phyloP scores from a whole-genome alignment of 2,888 invertebrate species.

The Mesopsocus fuscifrons region DNA sequence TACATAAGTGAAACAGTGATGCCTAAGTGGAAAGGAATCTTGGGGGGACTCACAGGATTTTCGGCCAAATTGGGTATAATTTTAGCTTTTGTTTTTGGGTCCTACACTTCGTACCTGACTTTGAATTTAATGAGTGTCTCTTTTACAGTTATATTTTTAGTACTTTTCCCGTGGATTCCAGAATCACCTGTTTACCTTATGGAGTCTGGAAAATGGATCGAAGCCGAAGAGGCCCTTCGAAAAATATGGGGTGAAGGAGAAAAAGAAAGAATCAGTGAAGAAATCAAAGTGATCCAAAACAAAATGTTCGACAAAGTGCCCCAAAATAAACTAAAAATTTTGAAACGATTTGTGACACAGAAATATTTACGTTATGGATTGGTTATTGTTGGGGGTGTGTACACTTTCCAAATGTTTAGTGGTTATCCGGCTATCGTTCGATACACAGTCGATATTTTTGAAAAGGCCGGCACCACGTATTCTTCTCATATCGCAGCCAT shows the following conservation, averaged over 20 bases:
- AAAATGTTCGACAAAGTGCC: too few relatives aligned
- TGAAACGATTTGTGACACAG: neutral
- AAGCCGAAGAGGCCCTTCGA: conserved; percentile 16
- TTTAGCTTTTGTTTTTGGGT: conserved; percentile 29
- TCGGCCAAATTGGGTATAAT: conserved; percentile 30
- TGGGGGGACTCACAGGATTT: conserved; percentile 34
- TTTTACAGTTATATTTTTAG: conserved; percentile 26
- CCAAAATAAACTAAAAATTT: too few relatives aligned
- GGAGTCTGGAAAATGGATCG: conserved; percentile 25
- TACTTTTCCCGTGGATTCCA: conserved; percentile 31
- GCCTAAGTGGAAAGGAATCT: conserved; percentile 29
- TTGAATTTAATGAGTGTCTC: conserved; percentile 30
- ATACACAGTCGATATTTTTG: neutral
- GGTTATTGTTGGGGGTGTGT: neutral
- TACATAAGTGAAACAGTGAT: conserved; percentile 40
- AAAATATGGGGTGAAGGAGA: neutral
- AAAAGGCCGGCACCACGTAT: neutral
- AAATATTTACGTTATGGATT: neutral
- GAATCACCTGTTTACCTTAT: conserved; percentile 36
- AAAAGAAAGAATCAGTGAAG: neutral
- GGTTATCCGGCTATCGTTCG: conserved; percentile 5
- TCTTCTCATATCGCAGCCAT: conserved; percentile 1
- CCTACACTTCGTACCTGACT: conserved; percentile 26
- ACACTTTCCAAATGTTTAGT: conserved; percentile 2
- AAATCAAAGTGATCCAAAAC: neutral